A percentile compares a stretch with the other conserved stretches of the same genome.
phyloP scores from a whole-genome alignment of 2,797 vertebrate species.

The Emys orbicularis region DNA sequence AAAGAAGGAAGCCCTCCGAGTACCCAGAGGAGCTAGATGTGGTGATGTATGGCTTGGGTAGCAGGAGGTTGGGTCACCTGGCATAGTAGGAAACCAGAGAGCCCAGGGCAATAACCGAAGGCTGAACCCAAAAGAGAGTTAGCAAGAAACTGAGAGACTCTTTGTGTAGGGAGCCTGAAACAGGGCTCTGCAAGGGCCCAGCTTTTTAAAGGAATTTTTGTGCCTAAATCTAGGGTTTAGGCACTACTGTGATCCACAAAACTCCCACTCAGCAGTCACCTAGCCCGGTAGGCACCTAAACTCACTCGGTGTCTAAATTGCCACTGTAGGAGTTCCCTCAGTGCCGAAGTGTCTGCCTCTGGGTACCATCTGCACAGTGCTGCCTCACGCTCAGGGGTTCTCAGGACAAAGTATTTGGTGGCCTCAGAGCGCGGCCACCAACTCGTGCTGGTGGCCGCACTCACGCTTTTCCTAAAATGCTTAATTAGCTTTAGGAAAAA shows the following conservation, averaged over 20 bases:
- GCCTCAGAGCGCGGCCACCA: too few relatives aligned
- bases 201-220: too few relatives aligned
- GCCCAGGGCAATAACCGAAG: not conserved
- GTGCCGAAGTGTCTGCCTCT: not conserved
- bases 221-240: not conserved
- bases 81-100: not conserved
- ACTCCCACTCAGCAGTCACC: not conserved
- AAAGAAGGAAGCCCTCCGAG: not conserved
- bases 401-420: too few relatives aligned
- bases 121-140: not conserved
- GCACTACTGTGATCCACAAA: not conserved
- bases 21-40: not conserved
- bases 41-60: not conserved
- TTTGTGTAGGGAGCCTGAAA: not conserved
- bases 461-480: too few relatives aligned
- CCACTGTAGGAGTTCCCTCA: not conserved
- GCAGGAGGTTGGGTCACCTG: not conserved
- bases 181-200: not conserved
- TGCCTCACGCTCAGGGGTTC: not conserved
- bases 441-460: too few relatives aligned
- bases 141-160: not conserved
- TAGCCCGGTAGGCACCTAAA: not conserved
- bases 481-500: too few relatives aligned
- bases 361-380: not conserved
- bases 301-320: not conserved